Evolutionary conservation across 2,797 vertebrate genomes (phyloP).

Genomic region (Streptopelia turtur): DNA sequence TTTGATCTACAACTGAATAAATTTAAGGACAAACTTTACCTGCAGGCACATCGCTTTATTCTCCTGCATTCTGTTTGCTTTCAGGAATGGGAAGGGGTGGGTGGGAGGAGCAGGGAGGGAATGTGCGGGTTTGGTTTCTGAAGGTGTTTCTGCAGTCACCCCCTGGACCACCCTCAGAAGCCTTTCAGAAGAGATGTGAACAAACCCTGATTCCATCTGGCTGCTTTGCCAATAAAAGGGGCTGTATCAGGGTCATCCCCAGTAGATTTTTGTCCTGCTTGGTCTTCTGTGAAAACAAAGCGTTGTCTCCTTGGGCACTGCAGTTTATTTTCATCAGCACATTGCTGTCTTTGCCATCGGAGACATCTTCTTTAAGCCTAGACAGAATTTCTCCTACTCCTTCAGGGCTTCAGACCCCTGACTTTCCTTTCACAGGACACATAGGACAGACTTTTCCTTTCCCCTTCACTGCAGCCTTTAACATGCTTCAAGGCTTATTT

Average conservation of each 20-base stretch:
- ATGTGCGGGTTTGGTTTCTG: not conserved
- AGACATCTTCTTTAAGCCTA: not conserved
- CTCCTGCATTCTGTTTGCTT: not conserved
- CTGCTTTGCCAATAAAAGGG: not conserved
- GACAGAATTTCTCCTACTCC: not conserved
- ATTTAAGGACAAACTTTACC: no score
- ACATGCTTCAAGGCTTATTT: not conserved
- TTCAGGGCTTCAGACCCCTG: not conserved
- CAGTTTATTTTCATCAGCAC: not conserved
- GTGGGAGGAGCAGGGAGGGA: not conserved
- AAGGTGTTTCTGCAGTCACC: not conserved
- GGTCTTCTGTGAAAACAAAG: not conserved
- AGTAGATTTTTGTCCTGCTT: not conserved
- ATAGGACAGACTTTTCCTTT: not conserved
- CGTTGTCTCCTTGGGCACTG: not conserved
- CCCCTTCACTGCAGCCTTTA: not conserved
- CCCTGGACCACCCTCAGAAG: not conserved
- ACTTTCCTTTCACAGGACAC: not conserved
- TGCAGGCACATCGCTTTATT: not conserved
- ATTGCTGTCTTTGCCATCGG: not conserved
- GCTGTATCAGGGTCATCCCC: not conserved
- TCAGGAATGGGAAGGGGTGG: not conserved
- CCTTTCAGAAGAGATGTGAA: not conserved
- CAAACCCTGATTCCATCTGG: not conserved
- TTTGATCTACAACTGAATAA: not conserved